These are phyloP conservation scores for Cherax destructor DNA, from an alignment of 1,140 invertebrate species.

Conservation along the genomic window DNA sequence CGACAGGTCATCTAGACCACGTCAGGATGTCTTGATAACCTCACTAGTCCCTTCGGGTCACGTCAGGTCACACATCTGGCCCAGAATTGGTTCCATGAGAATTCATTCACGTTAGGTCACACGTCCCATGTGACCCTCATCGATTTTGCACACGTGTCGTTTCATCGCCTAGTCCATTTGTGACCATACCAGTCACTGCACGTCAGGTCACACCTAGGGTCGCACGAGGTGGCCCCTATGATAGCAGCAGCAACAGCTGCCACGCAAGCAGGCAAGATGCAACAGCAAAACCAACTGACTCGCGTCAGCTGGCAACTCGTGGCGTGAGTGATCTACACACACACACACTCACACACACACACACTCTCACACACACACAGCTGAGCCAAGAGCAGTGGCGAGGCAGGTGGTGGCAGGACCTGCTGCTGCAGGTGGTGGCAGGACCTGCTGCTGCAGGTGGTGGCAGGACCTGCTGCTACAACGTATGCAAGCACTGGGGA, in stretches of 20 bases:
- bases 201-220: not conserved
- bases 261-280: not conserved
- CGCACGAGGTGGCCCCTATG: not conserved
- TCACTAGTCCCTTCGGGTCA: too few species aligned
- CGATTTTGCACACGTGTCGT: not conserved
- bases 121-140: not conserved
- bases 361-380: constrained; percentile 3
- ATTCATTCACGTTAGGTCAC: not conserved
- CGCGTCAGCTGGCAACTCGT: constrained; percentile 21
- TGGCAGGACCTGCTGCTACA: not conserved
- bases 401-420: not conserved
- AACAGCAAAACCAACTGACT: constrained; percentile 8
- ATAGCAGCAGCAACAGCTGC: not conserved
- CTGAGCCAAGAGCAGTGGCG: not conserved
- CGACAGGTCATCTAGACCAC: too few species aligned
- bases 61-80: not conserved
- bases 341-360: too few species aligned
- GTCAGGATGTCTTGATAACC: too few species aligned
- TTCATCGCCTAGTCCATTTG: too few species aligned
- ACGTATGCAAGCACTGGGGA: constrained; percentile 16
- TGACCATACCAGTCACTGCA: too few species aligned
- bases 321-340: constrained; percentile 23
- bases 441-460: not conserved
- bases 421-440: not conserved
- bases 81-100: not conserved